A percentile compares a stretch with the other conserved stretches of the same genome.
Conservation (phyloP, 2,113 vertebrate genomes). For the Cebus imitator region DNA sequence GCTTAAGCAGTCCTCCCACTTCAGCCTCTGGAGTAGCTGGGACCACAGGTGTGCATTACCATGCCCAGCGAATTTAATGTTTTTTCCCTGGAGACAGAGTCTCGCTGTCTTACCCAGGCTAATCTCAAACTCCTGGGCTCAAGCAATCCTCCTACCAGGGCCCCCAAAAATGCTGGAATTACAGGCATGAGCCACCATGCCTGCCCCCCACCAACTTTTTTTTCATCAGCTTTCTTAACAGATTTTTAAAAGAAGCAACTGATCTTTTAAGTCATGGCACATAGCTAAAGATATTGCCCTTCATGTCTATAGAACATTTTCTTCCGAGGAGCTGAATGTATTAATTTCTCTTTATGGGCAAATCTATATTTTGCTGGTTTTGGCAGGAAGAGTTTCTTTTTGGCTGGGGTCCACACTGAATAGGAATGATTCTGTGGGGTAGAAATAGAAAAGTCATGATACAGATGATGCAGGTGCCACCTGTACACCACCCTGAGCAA, state of each 20-base stretch:
- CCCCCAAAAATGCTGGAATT: too few species aligned
- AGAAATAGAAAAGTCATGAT: background rate
- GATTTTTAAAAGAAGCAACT: background rate
- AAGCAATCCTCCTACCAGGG: too few species aligned
- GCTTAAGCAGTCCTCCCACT: too few species aligned
- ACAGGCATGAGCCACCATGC: too few species aligned
- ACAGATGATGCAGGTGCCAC: background rate
- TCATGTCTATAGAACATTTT: background rate
- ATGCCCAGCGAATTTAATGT: too few species aligned
- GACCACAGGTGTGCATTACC: too few species aligned
- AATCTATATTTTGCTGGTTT: background rate
- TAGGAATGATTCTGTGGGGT: background rate
- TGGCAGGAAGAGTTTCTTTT: background rate
- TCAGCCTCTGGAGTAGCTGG: too few species aligned
- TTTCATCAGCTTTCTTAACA: background rate
- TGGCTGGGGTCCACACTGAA: background rate
- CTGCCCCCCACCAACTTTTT: too few species aligned
- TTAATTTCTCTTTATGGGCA: background rate
- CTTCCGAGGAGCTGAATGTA: background rate
- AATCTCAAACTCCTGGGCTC: too few species aligned
- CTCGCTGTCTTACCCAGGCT: too few species aligned
- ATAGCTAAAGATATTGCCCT: background rate
- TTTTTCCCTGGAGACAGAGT: too few species aligned
- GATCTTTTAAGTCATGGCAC: background rate
- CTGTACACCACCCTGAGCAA: background rate